Evolutionary conservation across 1,140 invertebrate genomes (phyloP).

Genomic region (Bombus superbus): DNA sequence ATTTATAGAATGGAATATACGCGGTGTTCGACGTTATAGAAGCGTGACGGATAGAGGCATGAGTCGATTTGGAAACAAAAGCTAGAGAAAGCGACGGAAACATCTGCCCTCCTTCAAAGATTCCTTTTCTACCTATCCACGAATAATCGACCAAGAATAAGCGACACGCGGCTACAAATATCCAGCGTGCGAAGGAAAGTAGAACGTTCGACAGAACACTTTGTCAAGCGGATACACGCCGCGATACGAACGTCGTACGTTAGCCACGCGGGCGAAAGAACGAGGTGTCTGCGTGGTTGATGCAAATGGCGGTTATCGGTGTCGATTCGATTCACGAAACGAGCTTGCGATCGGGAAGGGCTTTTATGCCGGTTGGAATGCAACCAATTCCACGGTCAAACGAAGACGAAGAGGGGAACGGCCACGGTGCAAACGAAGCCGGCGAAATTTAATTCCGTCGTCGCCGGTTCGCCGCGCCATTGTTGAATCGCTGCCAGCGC

Average conservation of each 20-base stretch:
- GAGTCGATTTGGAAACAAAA: not conserved
- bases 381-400: conserved; percentile 66
- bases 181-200: not conserved
- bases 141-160: not conserved
- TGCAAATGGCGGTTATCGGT: conserved; percentile 9
- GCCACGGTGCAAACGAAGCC: conserved; percentile 61
- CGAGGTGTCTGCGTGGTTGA: not conserved
- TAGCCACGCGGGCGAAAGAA: not conserved
- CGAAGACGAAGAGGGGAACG: conserved; percentile 38
- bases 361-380: conserved; percentile 58
- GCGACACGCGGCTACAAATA: not conserved
- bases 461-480: conserved; percentile 43
- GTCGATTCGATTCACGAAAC: conserved; percentile 17
- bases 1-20: not conserved
- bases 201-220: not conserved
- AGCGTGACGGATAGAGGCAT: not conserved
- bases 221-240: not conserved
- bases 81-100: not conserved
- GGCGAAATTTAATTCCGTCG: conserved; percentile 64
- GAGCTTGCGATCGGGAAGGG: conserved; percentile 14
- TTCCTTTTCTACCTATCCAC: too few relatives aligned
- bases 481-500: conserved; percentile 67
- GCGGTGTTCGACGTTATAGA: not conserved
- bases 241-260: not conserved
- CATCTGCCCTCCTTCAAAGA: not conserved